Evolutionary conservation across 1,140 invertebrate species (phyloP), one percentile per base, ranked within the genome.

Genomic region (Pteromalus puparum): DNA sequence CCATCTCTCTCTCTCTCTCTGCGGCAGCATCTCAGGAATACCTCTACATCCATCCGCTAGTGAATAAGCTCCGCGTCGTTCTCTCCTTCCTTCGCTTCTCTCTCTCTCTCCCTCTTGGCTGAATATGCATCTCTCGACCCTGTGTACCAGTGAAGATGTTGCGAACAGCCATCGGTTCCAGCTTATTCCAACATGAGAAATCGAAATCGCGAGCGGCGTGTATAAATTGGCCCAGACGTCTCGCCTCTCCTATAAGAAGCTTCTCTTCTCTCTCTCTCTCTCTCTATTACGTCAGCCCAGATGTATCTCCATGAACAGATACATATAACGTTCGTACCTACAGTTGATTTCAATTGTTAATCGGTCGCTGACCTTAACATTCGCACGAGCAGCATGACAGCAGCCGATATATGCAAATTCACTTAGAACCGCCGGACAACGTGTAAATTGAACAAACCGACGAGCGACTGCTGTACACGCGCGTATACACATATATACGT

Each of bases 371-470:
- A 83, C 81, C 81, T 86, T 86, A 83, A 86, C 81, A 78, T 80
- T 86, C 81, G 48, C 48, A n/a, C n/a, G n/a, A n/a, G n/a, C n/a
- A n/a, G n/a, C n/a, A n/a, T n/a, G n/a, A n/a, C n/a, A 48, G 46
- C 48, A 21, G 67, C 30, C 42, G 61, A 80, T 75, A 80, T 75
- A 80, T 86, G 85, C 81, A 82, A 86, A 86, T 86, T 68, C 81
- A 86, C 48, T 77, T 85, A 81, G 79, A 46, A 34, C 67, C 1
- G 77, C 7, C 6, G 6, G 34, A 24, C 21, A 61, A 53, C 2
- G 67, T 73, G 61, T 38, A 38, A 84, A 72, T 78, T 68, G 72
- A 46, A 84, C 83, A 80, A 65, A 84, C 34, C 34, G 7, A 78
- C 48, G 34, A 15, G 48, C 26, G 48, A 38, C 30, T 30, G n/a